Base-by-base conservation (phyloP, 2,888 invertebrate species). In the Hydrotaea diabolus region DNA sequence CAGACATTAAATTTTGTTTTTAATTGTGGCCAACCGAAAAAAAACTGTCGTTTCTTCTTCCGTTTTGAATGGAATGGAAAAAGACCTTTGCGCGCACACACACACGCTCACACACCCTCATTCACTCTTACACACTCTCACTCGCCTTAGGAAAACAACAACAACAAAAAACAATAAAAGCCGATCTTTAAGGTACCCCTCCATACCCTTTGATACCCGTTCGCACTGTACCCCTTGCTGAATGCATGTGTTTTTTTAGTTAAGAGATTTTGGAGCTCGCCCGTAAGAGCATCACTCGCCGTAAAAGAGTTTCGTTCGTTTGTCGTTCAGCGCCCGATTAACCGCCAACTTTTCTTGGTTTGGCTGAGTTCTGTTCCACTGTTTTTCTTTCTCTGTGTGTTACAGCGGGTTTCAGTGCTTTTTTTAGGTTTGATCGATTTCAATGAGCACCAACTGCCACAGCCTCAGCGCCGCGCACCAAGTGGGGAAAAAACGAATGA, bases 401-500 rank as follows among this genome's bases (percentile, higher is more conserved):
- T n/a, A n/a, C n/a, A n/a, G n/a, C n/a, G n/a, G n/a, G n/a, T n/a
- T n/a, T n/a, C n/a, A n/a, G n/a, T 31, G 31, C 7, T 31, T 31
- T 31, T 2, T 31, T 31, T 15, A 15, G 2, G 23, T 59, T 21
- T 59, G 21, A 26, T 59, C 23, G 59, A 59, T 59, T 23, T 59
- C 59, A 59, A 26, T 59, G 59, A 59, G 59, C 59, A 7, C 49
- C n/a, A n/a, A 49, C 49, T n/a, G 49, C 49, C n/a, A n/a, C 75
- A 43, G 69, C 80, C 73, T 73, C 83, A 80, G 73, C 46, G 72
- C 69, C 74, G 49, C n/a, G 49, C 13, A 77, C 77, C 75, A 81
- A 57, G 73, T 78, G 75, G 1, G 62, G 62, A 74, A 77, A 62
- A 80, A 76, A 66, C 85, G 77, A 85, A 76, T 85, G 85, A 85